Percentiles rank a stretch among this genome's conserved stretches.
phyloP scores from a whole-genome alignment of 2,888 invertebrate genomes.

The Ennomos erosarius region DNA sequence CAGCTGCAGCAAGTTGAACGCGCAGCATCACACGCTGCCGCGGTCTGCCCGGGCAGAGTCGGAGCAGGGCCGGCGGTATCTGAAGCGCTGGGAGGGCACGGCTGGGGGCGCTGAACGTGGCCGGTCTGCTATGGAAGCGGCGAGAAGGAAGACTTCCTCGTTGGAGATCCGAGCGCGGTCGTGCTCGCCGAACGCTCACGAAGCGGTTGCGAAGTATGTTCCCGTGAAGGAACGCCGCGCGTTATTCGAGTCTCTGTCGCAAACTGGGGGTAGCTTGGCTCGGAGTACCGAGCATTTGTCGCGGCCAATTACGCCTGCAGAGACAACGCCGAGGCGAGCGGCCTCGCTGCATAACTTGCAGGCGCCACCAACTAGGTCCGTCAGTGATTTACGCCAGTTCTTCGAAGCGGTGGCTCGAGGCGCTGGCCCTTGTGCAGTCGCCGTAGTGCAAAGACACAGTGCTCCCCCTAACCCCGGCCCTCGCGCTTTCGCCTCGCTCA shows the following conservation, averaged over 20 bases:
- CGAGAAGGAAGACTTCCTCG: constrained; percentile 73
- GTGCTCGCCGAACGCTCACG: constrained; percentile 78
- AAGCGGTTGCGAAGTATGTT: constrained; percentile 86
- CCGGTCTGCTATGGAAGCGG: constrained; percentile 73
- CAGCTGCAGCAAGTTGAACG: constrained; percentile 76
- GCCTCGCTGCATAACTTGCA: constrained; percentile 88
- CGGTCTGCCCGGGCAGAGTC: constrained; percentile 73
- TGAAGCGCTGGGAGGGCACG: constrained; percentile 79
- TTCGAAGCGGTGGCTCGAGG: constrained; percentile 87
- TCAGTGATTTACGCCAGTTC: constrained; percentile 89
- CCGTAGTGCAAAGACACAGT: constrained; percentile 63
- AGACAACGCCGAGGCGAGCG: constrained; percentile 85
- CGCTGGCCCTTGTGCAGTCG: constrained; percentile 60
- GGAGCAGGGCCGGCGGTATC: constrained; percentile 74
- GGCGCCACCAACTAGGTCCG: constrained; percentile 82
- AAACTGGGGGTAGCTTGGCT: constrained; percentile 86
- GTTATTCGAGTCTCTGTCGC: constrained; percentile 88
- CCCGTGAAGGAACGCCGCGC: constrained; percentile 89
- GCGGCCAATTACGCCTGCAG: constrained; percentile 64
- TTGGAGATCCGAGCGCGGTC: constrained; percentile 76
- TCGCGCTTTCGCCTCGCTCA: constrained; percentile 73
- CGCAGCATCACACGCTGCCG: constrained; percentile 76
- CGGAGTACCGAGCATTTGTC: constrained; percentile 87
- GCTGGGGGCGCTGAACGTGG: constrained; percentile 73
- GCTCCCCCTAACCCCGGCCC: constrained; percentile 68